phyloP scores from a whole-genome alignment of 2,113 vertebrate species.

The Condylura cristata region DNA sequence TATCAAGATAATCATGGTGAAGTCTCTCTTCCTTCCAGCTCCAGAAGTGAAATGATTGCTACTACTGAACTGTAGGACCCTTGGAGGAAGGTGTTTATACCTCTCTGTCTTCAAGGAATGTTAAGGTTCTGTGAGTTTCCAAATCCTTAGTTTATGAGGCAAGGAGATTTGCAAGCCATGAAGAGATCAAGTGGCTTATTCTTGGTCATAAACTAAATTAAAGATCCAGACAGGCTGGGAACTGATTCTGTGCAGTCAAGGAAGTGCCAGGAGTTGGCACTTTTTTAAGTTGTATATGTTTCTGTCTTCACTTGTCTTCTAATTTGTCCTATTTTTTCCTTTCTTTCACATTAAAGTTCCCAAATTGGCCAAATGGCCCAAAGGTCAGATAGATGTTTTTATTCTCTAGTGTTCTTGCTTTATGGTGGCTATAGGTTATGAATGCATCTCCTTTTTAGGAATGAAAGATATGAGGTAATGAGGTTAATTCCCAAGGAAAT shows the following conservation, averaged over 20 bases:
- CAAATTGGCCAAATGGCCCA: not conserved
- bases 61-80: not conserved
- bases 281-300: not conserved
- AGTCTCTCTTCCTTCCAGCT: not conserved
- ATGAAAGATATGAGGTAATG: not conserved
- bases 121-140: not conserved
- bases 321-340: not conserved
- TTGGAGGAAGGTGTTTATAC: not conserved
- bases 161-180: not conserved
- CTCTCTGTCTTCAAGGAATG: not conserved
- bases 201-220: slow-evolving; percentile 20
- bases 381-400: not conserved
- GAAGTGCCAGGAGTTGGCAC: not conserved
- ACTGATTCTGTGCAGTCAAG: not conserved
- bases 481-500: not conserved
- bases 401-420: not conserved
- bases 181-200: not conserved
- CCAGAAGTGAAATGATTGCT: not conserved
- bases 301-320: not conserved
- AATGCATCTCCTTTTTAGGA: not conserved
- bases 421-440: not conserved
- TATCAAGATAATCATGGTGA: not conserved
- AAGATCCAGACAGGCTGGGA: not conserved
- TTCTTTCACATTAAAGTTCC: slow-evolving; percentile 9
- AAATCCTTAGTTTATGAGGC: slow-evolving; percentile 25